Percentiles rank a stretch among this genome's conserved stretches.
Conservation (phyloP, 2,113 vertebrate species). For the Charina bottae region DNA sequence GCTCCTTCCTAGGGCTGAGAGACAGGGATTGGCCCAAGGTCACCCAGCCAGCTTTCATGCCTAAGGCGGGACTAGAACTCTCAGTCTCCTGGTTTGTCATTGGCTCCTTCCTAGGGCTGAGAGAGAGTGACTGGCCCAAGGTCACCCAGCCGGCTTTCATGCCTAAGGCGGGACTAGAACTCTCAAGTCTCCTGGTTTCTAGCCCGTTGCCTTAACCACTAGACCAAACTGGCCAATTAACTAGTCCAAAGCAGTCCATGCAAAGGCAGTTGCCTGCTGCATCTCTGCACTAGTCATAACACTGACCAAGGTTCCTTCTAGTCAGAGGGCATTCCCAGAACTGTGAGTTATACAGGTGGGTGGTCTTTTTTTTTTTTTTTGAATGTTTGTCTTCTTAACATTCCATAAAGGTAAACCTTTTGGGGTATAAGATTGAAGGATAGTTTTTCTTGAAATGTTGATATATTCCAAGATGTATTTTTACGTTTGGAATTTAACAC, state of each 20-base stretch:
- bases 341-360: background rate
- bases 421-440: background rate
- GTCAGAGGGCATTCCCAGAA: background rate
- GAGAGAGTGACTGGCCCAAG: no score
- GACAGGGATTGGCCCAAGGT: no score
- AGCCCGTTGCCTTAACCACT: no score
- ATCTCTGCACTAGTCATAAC: background rate
- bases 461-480: background rate
- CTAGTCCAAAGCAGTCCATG: background rate
- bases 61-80: no score
- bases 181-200: no score
- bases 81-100: no score
- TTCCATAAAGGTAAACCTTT: background rate
- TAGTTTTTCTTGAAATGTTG: background rate
- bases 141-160: no score
- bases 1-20: no score
- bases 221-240: no score
- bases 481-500: background rate
- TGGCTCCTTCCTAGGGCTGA: no score
- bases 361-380: background rate
- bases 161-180: no score
- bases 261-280: background rate
- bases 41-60: no score
- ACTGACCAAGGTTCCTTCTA: background rate
- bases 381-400: background rate